Evolutionary conservation across 2,113 vertebrate genomes (phyloP).

Genomic region (Varanus salvator): DNA sequence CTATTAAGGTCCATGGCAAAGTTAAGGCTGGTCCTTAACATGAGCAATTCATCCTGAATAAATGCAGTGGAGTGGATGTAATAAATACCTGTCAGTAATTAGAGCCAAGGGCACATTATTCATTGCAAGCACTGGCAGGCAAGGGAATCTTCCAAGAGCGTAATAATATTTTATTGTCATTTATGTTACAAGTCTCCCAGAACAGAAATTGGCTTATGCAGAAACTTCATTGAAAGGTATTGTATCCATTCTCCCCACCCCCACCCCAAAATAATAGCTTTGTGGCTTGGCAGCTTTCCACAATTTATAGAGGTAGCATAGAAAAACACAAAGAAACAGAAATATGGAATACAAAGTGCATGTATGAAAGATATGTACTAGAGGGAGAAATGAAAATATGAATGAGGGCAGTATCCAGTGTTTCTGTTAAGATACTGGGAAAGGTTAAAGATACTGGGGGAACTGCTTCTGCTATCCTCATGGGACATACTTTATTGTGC

Average conservation of each 20-base stretch:
- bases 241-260: not conserved
- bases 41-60: slow-evolving; percentile 32
- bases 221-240: not conserved
- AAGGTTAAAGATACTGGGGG: too few species aligned
- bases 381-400: too few species aligned
- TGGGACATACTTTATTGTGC: too few species aligned
- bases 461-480: too few species aligned
- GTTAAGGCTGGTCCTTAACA: not conserved
- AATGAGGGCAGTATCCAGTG: too few species aligned
- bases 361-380: not conserved
- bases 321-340: not conserved
- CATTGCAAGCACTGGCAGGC: slow-evolving; percentile 4
- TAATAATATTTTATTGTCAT: slow-evolving; percentile 13
- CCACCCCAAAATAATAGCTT: not conserved
- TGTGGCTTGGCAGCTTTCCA: not conserved
- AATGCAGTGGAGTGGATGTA: slow-evolving; percentile 1
- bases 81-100: slow-evolving; percentile 25
- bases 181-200: slow-evolving; percentile 15
- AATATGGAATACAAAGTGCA: not conserved
- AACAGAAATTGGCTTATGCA: slow-evolving; percentile 18
- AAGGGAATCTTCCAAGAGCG: slow-evolving; percentile 4
- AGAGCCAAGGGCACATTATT: slow-evolving; percentile 23
- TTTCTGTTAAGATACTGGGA: too few species aligned
- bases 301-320: not conserved
- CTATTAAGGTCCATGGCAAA: slow-evolving; percentile 11